phyloP scores from a whole-genome alignment of 2,888 invertebrate species.

The Dryococelus australis region DNA sequence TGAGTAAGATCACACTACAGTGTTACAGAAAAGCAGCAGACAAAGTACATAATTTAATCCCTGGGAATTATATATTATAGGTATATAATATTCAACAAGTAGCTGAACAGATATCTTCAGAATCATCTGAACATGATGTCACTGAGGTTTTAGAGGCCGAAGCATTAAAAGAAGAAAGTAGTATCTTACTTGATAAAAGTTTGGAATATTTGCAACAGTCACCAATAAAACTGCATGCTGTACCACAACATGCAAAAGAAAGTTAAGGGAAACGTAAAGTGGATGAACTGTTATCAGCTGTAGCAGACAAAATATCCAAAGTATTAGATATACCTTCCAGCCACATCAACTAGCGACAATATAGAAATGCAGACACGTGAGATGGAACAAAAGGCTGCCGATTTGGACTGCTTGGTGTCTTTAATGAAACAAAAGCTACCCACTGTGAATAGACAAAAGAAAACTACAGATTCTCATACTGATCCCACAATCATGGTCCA shows the following conservation, averaged over 20 bases:
- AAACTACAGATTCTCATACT: neutral
- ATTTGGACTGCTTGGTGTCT: neutral
- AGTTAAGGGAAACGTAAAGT: conserved; percentile 12
- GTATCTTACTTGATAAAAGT: neutral
- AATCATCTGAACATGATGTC: neutral
- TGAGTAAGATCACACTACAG: too few relatives aligned
- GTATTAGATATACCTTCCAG: neutral
- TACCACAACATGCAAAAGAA: neutral
- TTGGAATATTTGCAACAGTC: neutral
- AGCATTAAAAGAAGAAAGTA: neutral
- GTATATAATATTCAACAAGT: too few relatives aligned
- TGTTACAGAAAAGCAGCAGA: too few relatives aligned
- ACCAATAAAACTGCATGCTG: neutral
- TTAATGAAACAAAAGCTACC: neutral
- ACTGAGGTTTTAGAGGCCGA: conserved; percentile 18
- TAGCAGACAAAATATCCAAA: neutral
- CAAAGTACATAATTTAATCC: too few relatives aligned
- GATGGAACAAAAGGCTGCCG: neutral
- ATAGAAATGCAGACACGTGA: neutral
- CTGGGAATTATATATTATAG: too few relatives aligned
- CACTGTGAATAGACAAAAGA: neutral
- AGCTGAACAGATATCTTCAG: too few relatives aligned
- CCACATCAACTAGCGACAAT: neutral
- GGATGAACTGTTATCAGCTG: neutral
- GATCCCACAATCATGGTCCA: neutral